These are phyloP conservation scores for Nerophis ophidion DNA, from an alignment of 2,113 vertebrate genomes.

Conservation along the genomic window DNA sequence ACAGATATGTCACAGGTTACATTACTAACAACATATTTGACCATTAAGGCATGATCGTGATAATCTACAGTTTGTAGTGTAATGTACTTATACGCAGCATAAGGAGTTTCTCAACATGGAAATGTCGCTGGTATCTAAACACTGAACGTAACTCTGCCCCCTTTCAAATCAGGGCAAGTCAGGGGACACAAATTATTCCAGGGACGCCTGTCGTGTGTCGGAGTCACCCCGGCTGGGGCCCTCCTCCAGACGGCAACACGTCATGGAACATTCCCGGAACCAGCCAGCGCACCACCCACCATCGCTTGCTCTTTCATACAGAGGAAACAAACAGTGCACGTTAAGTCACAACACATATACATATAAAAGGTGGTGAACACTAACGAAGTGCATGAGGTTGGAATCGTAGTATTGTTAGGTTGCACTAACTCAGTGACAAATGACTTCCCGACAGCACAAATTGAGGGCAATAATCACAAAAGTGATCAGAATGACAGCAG, in stretches of 20 bases:
- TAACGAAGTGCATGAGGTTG: neutral
- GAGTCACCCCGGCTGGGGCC: conserved; percentile 47
- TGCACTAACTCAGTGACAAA: neutral
- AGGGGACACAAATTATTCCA: neutral
- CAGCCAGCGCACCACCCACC: conserved; percentile 67
- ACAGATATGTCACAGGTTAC: too few relatives aligned
- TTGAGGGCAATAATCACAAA: neutral
- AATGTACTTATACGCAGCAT: too few relatives aligned
- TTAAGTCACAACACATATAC: neutral
- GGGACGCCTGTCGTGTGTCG: conserved; percentile 33
- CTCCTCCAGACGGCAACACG: conserved; percentile 60
- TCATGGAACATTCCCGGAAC: conserved; percentile 75
- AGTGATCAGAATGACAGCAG: too few relatives aligned
- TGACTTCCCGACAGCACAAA: neutral
- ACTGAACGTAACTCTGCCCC: too few relatives aligned
- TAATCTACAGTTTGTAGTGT: too few relatives aligned
- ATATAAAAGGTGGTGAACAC: neutral
- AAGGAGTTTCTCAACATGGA: too few relatives aligned
- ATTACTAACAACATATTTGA: too few relatives aligned
- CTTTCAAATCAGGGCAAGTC: too few relatives aligned
- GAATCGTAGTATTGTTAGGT: too few relatives aligned
- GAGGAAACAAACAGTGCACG: conserved; percentile 44
- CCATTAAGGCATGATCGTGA: too few relatives aligned
- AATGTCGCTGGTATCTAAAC: too few relatives aligned
- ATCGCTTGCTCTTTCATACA: conserved; percentile 28